Evolutionary conservation across 2,113 vertebrate species (phyloP), one percentile per base, ranked within the genome.

Genomic region (Nipponia nippon): DNA sequence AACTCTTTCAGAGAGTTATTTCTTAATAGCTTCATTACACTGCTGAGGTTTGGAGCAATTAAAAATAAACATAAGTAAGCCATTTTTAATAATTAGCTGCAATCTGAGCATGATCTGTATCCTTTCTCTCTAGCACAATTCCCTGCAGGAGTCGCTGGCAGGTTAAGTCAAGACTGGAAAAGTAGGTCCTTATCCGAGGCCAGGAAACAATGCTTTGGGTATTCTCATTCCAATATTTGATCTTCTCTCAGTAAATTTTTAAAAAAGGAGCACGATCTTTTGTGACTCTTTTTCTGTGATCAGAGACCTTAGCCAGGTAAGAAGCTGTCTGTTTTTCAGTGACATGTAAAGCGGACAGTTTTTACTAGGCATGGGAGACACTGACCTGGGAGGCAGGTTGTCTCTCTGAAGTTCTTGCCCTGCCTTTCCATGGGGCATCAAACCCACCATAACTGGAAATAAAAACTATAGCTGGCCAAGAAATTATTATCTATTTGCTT

Each of bases 1-100:
- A 96, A 95, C 96, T 98, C 97, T 97, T 69, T 96, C 93, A 85
- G 93, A 96, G 73, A 91, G 83, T 95, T 96, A 89, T 82, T 95
- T 89, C 93, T 94, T 96, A 93, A 97, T 90, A 87, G 91, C 77
- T 95, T 96, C 90, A 95, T 93, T 97, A 90, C 56, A 94, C 88
- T 91, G 21, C 53, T 52, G 80, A 93, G 92, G 76, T 90, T 97
- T 93, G 75, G 52, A 88, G 92, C 95, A 95, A 97, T 96, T 95
- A 97, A 94, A 97, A 97, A 94, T 90, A 96, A 97, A 94, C 78
- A 83, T 22, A 90, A 86, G 70, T 91, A 95, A 96, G 87, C 83
- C 82, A 89, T 95, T 97, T 96, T 96, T 95, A 96, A 97, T 95
- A 93, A 96, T 95, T 95, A 89, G 87, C 79, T 73, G 82, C 53